Evolutionary conservation across 2,888 invertebrate genomes (phyloP), one percentile per base, ranked within the genome.

Genomic region (Heteromyza rotundicornis): DNA sequence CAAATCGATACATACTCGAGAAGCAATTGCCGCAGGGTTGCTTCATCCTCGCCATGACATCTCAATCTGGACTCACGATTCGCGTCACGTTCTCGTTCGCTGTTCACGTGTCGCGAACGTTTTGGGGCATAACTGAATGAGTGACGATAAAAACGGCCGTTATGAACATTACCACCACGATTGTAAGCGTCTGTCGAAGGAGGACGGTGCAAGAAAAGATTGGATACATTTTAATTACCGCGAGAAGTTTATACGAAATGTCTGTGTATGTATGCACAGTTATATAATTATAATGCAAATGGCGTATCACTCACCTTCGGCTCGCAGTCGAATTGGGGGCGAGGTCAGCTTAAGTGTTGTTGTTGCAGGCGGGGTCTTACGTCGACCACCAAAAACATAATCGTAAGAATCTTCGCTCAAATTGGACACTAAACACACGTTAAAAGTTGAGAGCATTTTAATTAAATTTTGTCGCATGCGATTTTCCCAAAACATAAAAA

Each of bases 1-100:
- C 24, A 40, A 16, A 24, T 54, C 22, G 16, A 69, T 85, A 87
- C 86, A 85, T 90, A 92, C 94, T 94, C 94, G 91, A 94, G 90
- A 87, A 94, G 92, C 88, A 94, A 90, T 90, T 94, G 92, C 89
- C 93, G 92, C 87, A 94, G 91, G 88, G 93, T 94, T 85, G 92
- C 92, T 88, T 94, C 94, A 89, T 94, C 94, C 87, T 92, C 92
- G 77, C 82, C 83, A 82, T 83, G 83, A 81, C 84, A 81, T 80
- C 82, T 80, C 72, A 79, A 75, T 77, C 80, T 78, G 69, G 82
- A 82, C 75, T 82, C 81, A 63, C 79, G 80, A 72, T 76, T 75
- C 65, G 76, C 74, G 67, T 78, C 80, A 69, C 82, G 80, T 77
- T 84, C 81, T n/a, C n/a, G n/a, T 71, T 81, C 82, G 69, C 74